Conservation (phyloP, 2,113 vertebrate genomes). For the Orientallactaga bullata region DNA sequence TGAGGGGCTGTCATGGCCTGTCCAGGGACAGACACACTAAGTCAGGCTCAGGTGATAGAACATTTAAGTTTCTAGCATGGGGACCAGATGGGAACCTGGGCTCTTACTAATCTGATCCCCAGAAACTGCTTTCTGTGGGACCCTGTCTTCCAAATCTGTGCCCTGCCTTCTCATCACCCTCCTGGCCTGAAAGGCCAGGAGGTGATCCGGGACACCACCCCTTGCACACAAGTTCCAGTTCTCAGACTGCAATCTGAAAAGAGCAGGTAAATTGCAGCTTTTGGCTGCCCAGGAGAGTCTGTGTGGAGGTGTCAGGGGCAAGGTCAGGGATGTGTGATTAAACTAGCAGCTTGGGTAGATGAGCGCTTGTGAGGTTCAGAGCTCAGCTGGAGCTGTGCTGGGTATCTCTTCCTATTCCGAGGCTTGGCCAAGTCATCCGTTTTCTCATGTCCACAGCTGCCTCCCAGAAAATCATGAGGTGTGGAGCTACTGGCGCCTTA, state of each 20-base stretch:
- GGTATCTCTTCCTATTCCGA: neutral
- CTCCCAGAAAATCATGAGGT: neutral
- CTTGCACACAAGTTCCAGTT: neutral
- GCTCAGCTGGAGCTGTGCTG: neutral
- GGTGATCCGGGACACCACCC: neutral
- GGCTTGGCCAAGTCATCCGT: neutral
- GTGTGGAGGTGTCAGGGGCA: too few relatives aligned
- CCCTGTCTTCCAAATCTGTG: neutral
- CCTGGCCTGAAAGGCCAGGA: too few relatives aligned
- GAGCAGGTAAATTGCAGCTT: neutral
- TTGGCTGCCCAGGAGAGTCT: neutral
- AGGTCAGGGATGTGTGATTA: neutral
- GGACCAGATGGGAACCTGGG: neutral
- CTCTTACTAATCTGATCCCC: neutral
- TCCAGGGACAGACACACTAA: neutral
- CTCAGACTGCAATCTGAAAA: neutral
- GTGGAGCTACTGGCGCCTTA: rapidly evolving
- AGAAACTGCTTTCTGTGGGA: neutral
- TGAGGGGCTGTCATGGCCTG: neutral
- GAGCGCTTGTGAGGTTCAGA: neutral
- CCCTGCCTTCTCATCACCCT: neutral
- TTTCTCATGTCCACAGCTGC: neutral
- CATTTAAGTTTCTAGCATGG: neutral
- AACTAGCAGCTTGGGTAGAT: neutral
- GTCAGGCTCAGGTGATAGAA: rapidly evolving